Conservation (phyloP, 2,797 vertebrate genomes). For the Ptychadena robeensis region DNA sequence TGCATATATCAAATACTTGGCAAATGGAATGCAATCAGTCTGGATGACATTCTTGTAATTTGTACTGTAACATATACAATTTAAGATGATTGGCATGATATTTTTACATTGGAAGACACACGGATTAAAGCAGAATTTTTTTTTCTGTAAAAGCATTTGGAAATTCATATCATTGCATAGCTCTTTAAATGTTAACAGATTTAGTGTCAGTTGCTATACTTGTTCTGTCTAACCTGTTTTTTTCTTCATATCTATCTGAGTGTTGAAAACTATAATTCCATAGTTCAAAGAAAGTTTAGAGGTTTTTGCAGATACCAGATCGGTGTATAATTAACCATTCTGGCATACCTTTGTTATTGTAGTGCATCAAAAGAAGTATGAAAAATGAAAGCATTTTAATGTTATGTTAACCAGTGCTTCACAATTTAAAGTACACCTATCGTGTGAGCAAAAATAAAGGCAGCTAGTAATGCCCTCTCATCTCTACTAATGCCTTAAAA, state of each 20-base stretch:
- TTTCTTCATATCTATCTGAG: conserved; percentile 24
- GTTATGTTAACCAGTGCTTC: neutral
- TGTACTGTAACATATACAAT: neutral
- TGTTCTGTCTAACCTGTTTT: conserved; percentile 45
- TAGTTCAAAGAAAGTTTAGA: conserved; percentile 52
- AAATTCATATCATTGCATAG: neutral
- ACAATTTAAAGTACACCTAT: neutral
- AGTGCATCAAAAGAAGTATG: neutral
- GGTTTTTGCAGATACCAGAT: conserved; percentile 20
- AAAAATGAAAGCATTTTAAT: neutral
- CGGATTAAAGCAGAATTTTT: conserved; percentile 14
- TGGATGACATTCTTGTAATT: neutral
- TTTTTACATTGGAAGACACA: neutral
- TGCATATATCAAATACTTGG: neutral
- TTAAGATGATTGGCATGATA: conserved; percentile 3
- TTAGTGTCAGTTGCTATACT: conserved; percentile 35
- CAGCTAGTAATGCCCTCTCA: neutral
- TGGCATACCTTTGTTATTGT: conserved; percentile 12
- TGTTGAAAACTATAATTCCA: conserved; percentile 33
- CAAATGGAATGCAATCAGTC: neutral
- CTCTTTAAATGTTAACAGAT: conserved; percentile 3
- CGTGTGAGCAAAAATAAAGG: neutral
- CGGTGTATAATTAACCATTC: neutral
- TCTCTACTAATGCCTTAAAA: too few relatives aligned
- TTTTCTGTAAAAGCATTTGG: neutral